A percentile compares a stretch with the other conserved stretches of the same genome.
These are phyloP conservation scores for Drosophila mayri DNA, from an alignment of 1,140 invertebrate genomes.

Conservation along the genomic window DNA sequence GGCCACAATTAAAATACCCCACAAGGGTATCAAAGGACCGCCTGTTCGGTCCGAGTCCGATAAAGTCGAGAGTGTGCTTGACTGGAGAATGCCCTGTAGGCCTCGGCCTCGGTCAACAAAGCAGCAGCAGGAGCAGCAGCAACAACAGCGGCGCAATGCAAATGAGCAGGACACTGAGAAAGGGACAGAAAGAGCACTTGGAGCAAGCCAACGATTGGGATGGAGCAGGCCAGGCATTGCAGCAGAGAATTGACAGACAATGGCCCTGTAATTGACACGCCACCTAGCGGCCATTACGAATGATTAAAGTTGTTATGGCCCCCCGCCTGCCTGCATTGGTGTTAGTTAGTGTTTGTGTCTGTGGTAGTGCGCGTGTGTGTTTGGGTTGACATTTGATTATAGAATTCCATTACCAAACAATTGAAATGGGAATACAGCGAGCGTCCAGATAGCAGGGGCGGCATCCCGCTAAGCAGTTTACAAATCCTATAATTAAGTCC, in stretches of 20 bases:
- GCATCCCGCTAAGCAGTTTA: conserved; percentile 21
- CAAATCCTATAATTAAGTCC: conserved; percentile 33
- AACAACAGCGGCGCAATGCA: conserved; percentile 50
- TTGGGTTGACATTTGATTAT: conserved; percentile 49
- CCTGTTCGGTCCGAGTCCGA: conserved; percentile 40
- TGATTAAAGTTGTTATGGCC: conserved; percentile 45
- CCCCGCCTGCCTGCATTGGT: background rate
- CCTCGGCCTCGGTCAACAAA: conserved; percentile 19
- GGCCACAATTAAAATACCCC: background rate
- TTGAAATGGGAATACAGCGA: conserved; percentile 40
- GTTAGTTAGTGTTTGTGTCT: background rate
- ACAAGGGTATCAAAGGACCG: conserved; percentile 37
- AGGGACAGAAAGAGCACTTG: conserved; percentile 15
- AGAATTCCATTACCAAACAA: conserved; percentile 54
- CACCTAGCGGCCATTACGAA: conserved; percentile 56
- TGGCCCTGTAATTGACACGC: conserved; percentile 58
- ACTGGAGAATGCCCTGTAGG: conserved; percentile 74
- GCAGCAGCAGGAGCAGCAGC: background rate
- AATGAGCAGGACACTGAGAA: conserved; percentile 45
- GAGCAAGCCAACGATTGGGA: background rate
- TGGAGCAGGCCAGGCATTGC: conserved; percentile 13
- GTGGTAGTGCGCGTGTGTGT: conserved; percentile 8
- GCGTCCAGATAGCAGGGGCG: background rate
- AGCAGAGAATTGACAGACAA: conserved; percentile 41
- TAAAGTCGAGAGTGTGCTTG: conserved; percentile 72